Conservation (phyloP, 2,113 vertebrate species). For the Tetrao urogallus region DNA sequence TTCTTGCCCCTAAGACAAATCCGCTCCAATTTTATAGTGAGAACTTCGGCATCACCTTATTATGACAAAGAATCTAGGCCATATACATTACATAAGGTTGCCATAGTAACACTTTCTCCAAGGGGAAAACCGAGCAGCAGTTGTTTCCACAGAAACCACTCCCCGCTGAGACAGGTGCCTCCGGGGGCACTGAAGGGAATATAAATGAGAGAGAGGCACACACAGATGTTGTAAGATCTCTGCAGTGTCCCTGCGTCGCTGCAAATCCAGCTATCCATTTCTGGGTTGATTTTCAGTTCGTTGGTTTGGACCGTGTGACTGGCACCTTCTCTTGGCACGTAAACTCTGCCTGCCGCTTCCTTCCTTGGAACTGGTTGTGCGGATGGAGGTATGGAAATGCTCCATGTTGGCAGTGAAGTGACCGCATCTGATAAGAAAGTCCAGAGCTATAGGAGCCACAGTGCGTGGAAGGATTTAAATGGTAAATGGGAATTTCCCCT, state of each 20-base stretch:
- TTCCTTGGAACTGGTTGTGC: conserved; percentile 20
- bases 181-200: conserved; percentile 48
- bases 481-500: conserved; percentile 28
- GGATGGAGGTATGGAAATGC: conserved; percentile 53
- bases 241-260: not conserved
- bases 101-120: conserved; percentile 71
- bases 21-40: conserved; percentile 17
- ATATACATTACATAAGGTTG: conserved; percentile 66
- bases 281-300: not conserved
- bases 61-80: conserved; percentile 63
- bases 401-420: conserved; percentile 24
- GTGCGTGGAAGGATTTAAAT: conserved; percentile 36
- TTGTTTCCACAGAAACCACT: conserved; percentile 81
- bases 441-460: conserved; percentile 34
- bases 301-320: not conserved
- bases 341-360: not conserved
- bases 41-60: conserved; percentile 38
- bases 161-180: conserved; percentile 75
- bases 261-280: not conserved
- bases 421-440: conserved; percentile 45
- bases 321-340: not conserved
- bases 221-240: not conserved
- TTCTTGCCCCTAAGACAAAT: not conserved
- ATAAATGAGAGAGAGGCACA: not conserved
- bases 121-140: conserved; percentile 2